Evolutionary conservation across 2,113 vertebrate genomes (phyloP), one percentile per base, ranked within the genome.

Genomic region (Murina feae): DNA sequence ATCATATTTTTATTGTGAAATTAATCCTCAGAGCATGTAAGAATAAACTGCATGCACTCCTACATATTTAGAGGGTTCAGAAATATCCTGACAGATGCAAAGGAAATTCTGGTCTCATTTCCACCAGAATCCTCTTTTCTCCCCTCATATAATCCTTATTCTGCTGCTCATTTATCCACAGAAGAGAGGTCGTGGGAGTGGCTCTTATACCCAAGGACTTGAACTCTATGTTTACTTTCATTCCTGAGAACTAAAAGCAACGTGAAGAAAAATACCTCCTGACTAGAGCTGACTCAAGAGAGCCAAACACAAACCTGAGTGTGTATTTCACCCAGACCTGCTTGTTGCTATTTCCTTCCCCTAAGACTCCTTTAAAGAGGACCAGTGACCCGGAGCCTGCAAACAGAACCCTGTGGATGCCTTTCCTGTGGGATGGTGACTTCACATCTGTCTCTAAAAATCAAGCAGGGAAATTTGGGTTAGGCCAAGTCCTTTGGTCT

Each of bases 191-290:
- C 21, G 66, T 3, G 5, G 87, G 7, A 55, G 4, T 89, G 35
- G 2, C 72, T 82, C 71, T 86, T 72, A 8, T 0, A 21, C 12
- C 28, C 44, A 72, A 76, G 58, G 69, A 63, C 90, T 78, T 91
- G 51, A 17, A 80, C 65, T 92, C 32, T 58, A 12, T 86, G 49
- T 94, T 93, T 90, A 68, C 32, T 85, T 93, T 60, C 47, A 72
- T 66, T 78, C 83, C 58, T 90, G 44, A 93, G 80, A 96, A 93
- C 44, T 35, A 81, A 91, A 95, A 86, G 30, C 53, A 89, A 90
- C 60, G n/a, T 1, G n/a, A 79, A 82, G n/a, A 86, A 60, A 72
- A 86, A 60, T 2, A 53, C 37, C 9, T 42, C 47, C 16, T 4
- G 42, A n/a, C 32, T 35, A 75, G 68, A 66, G 9, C 68, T 71